Percentiles rank a stretch among this genome's conserved stretches.
Conservation (phyloP, 2,888 invertebrate genomes). For the Ametastegia equiseti region DNA sequence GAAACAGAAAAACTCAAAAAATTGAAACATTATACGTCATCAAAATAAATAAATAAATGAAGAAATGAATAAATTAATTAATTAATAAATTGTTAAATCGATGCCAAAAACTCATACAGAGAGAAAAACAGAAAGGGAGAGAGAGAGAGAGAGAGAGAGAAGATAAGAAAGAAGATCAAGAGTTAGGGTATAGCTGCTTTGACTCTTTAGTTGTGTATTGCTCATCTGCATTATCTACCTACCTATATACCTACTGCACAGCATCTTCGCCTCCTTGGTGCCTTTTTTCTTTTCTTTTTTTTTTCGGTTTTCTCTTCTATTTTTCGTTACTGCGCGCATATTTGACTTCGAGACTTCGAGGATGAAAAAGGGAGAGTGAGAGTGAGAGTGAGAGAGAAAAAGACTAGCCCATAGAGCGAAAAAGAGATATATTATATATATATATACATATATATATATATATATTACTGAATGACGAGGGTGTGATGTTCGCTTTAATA, state of each 20-base stretch:
- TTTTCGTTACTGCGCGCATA: neutral
- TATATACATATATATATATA: conserved; percentile 59
- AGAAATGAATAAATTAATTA: too few relatives aligned
- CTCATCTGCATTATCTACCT: neutral
- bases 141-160: neutral
- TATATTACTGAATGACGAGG: conserved; percentile 71
- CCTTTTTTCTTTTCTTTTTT: neutral
- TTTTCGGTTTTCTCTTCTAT: neutral
- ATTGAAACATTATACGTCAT: too few relatives aligned
- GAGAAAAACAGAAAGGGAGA: neutral
- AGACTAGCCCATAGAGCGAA: neutral
- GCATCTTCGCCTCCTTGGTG: neutral
- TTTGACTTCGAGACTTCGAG: conserved; percentile 9
- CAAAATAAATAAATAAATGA: too few relatives aligned
- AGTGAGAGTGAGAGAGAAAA: conserved; percentile 54
- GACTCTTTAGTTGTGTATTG: conserved; percentile 20
- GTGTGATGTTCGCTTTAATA: conserved; percentile 75
- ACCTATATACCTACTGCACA: neutral
- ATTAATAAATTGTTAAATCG: too few relatives aligned
- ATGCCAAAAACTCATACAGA: too few relatives aligned
- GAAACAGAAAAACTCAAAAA: neutral
- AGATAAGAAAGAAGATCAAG: conserved; percentile 31
- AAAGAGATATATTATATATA: conserved; percentile 40
- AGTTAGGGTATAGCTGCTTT: too few relatives aligned
- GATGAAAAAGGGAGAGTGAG: neutral